These are phyloP conservation scores for Coenonympha glycerion DNA, from an alignment of 2,888 invertebrate genomes.

Conservation along the genomic window DNA sequence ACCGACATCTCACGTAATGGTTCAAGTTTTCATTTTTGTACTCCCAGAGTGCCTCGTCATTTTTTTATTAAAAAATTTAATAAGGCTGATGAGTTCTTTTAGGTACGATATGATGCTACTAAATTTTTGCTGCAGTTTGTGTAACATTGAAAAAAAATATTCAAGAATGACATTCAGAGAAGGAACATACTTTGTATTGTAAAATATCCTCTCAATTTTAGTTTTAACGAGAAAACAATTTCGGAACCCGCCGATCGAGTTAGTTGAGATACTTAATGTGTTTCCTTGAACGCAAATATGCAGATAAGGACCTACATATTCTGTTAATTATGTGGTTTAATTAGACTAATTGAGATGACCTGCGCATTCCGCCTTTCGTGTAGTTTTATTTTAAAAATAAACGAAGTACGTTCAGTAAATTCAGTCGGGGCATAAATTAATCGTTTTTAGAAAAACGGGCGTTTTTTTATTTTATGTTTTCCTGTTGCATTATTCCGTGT, in stretches of 20 bases:
- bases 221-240: neutral
- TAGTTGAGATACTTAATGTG: neutral
- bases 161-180: too few relatives aligned
- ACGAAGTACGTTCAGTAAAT: neutral
- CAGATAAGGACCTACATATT: neutral
- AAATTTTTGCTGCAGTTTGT: too few relatives aligned
- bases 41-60: too few relatives aligned
- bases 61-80: too few relatives aligned
- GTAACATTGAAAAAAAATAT: too few relatives aligned
- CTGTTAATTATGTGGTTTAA: neutral
- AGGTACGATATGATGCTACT: too few relatives aligned
- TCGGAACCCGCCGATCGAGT: neutral
- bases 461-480: too few relatives aligned
- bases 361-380: neutral
- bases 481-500: too few relatives aligned
- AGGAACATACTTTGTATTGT: neutral
- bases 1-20: too few relatives aligned
- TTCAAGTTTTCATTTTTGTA: too few relatives aligned
- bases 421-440: neutral
- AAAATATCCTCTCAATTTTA: neutral
- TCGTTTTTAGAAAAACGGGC: neutral
- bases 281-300: conserved; percentile 4
- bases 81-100: too few relatives aligned
- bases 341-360: conserved; percentile 5
- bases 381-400: neutral